Percentiles rank a stretch among this genome's conserved stretches.
Conservation (phyloP, 2,888 invertebrate species). For the Apodemia duryi region DNA sequence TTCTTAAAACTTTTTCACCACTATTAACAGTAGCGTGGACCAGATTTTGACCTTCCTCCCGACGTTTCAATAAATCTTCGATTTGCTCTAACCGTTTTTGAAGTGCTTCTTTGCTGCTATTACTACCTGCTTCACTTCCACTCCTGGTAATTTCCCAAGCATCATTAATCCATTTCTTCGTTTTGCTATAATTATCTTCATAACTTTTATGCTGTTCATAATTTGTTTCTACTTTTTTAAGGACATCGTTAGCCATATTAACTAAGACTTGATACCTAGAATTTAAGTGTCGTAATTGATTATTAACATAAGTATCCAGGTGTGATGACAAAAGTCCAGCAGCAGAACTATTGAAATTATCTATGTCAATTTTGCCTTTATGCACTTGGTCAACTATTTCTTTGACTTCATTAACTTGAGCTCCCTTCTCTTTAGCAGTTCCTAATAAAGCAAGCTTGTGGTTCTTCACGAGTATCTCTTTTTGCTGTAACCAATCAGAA, state of each 20-base stretch:
- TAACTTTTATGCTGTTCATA: conserved; percentile 91
- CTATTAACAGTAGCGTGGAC: conserved; percentile 93
- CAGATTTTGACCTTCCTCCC: conserved; percentile 92
- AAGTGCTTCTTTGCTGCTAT: conserved; percentile 89
- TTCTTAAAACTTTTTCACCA: conserved; percentile 93
- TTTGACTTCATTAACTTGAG: conserved; percentile 89
- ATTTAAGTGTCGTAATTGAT: conserved; percentile 91
- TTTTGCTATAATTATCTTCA: conserved; percentile 85
- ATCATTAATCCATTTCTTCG: conserved; percentile 91
- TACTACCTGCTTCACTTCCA: conserved; percentile 88
- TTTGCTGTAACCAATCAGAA: conserved; percentile 95
- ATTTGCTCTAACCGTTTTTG: conserved; percentile 88
- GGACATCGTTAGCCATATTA: conserved; percentile 92
- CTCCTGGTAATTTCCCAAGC: conserved; percentile 90
- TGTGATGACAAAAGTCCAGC: conserved; percentile 88
- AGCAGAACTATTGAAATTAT: conserved; percentile 89
- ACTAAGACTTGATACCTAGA: conserved; percentile 93
- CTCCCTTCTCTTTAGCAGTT: conserved; percentile 89
- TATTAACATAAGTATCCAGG: conserved; percentile 91
- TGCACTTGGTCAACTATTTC: conserved; percentile 86
- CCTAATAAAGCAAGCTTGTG: conserved; percentile 91
- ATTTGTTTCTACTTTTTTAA: conserved; percentile 94
- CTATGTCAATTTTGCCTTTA: conserved; percentile 89
- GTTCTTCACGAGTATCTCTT: conserved; percentile 93
- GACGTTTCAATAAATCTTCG: conserved; percentile 87